Percentiles rank a stretch among this genome's conserved stretches.
Evolutionary conservation across 1,140 invertebrate genomes (phyloP).

Genomic region (Pseudomyrmex cubaensis): DNA sequence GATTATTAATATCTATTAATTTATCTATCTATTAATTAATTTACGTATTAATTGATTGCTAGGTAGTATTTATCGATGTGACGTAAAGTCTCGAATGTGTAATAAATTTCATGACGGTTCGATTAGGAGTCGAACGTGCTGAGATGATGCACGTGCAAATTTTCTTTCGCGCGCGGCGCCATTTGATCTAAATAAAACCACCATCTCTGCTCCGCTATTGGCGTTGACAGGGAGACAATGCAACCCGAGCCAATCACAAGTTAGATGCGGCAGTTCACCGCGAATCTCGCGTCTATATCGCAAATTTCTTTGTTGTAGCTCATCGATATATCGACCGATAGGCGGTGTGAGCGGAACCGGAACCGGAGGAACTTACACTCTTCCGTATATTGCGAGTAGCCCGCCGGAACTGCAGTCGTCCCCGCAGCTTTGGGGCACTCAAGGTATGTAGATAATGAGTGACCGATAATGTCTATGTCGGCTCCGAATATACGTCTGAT

Average conservation of each 20-base stretch:
- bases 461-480: not conserved
- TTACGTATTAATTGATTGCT: no score
- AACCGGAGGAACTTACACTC: slow-evolving; percentile 64
- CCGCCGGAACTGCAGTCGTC: slow-evolving; percentile 75
- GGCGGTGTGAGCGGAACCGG: slow-evolving; percentile 64
- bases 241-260: not conserved
- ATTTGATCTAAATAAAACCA: not conserved
- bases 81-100: no score
- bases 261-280: no score
- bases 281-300: not conserved
- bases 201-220: not conserved
- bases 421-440: slow-evolving; percentile 76
- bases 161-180: no score
- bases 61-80: no score
- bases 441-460: slow-evolving; percentile 69
- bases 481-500: not conserved
- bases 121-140: no score
- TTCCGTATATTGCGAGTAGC: slow-evolving; percentile 76
- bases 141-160: no score
- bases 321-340: slow-evolving; percentile 79
- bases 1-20: no score
- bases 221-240: not conserved
- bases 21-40: no score
- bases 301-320: slow-evolving; percentile 64
- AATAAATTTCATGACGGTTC: no score